phyloP scores from a whole-genome alignment of 2,888 invertebrate genomes.

The Plebejus anna region DNA sequence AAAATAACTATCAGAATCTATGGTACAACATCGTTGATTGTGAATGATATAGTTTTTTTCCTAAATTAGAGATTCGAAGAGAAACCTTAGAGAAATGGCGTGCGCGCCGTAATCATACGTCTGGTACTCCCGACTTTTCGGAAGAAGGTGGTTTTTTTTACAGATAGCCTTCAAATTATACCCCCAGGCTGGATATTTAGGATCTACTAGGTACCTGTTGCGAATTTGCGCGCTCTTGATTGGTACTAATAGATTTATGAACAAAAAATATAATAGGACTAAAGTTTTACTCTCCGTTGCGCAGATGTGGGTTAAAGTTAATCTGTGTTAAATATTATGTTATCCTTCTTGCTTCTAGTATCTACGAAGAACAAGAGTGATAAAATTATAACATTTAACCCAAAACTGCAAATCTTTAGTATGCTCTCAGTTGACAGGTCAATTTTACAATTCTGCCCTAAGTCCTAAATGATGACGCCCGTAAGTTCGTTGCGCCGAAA shows the following conservation, averaged over 20 bases:
- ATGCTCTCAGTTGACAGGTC: too few species aligned
- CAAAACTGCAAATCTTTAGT: too few species aligned
- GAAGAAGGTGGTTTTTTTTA: slow-evolving; percentile 39
- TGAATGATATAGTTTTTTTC: slow-evolving; percentile 78
- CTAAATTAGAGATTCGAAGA: slow-evolving; percentile 73
- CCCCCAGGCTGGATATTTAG: slow-evolving; percentile 32
- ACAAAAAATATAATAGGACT: neutral
- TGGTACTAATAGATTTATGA: slow-evolving; percentile 10
- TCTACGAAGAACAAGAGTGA: too few species aligned
- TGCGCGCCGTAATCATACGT: slow-evolving; percentile 67
- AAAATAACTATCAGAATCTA: neutral
- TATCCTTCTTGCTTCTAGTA: neutral
- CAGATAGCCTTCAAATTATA: slow-evolving; percentile 24
- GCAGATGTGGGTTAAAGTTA: neutral
- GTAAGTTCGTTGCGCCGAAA: too few species aligned
- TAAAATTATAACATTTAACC: too few species aligned
- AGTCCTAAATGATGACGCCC: neutral
- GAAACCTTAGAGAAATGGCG: slow-evolving; percentile 68
- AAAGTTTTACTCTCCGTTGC: neutral
- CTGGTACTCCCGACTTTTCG: slow-evolving; percentile 48
- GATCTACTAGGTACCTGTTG: slow-evolving; percentile 26
- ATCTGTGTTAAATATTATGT: neutral
- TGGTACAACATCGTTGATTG: slow-evolving; percentile 1
- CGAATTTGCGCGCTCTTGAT: slow-evolving; percentile 9
- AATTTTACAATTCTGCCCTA: neutral